phyloP scores from a whole-genome alignment of 2,797 vertebrate species.

The Streptopelia turtur region DNA sequence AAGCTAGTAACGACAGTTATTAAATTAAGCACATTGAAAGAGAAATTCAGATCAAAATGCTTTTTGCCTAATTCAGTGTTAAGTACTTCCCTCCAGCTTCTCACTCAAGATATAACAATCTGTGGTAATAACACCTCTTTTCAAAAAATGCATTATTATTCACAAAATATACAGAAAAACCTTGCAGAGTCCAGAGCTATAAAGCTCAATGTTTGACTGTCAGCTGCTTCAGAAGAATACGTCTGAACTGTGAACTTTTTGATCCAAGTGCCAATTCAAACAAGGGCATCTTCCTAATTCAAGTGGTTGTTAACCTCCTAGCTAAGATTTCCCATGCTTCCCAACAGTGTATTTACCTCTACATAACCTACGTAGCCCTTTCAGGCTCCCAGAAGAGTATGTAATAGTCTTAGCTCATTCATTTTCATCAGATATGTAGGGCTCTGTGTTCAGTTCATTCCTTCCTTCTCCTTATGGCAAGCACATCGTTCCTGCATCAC shows the following conservation, averaged over 20 bases:
- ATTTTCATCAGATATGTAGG: slow-evolving; percentile 9
- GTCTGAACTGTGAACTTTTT: not conserved
- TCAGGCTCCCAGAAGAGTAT: not conserved
- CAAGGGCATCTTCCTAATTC: not conserved
- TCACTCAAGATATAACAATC: not conserved
- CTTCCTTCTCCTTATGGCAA: slow-evolving; percentile 55
- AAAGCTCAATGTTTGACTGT: not conserved
- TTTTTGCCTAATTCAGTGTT: not conserved
- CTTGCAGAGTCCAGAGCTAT: not conserved
- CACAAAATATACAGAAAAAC: not conserved
- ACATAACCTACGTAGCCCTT: not conserved
- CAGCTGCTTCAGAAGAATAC: not conserved
- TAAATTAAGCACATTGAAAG: not conserved
- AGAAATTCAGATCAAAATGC: not conserved
- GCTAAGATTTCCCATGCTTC: not conserved
- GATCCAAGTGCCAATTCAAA: not conserved
- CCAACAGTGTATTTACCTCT: not conserved
- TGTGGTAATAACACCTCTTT: not conserved
- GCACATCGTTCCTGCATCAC: slow-evolving; percentile 50
- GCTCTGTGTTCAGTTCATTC: slow-evolving; percentile 14
- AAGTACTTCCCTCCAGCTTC: not conserved
- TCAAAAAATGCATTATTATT: not conserved
- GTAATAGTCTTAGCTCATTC: not conserved
- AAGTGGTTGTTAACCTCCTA: not conserved
- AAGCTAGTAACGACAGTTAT: not conserved